phyloP scores from a whole-genome alignment of 2,888 invertebrate species.

The Cepaea hortensis region DNA sequence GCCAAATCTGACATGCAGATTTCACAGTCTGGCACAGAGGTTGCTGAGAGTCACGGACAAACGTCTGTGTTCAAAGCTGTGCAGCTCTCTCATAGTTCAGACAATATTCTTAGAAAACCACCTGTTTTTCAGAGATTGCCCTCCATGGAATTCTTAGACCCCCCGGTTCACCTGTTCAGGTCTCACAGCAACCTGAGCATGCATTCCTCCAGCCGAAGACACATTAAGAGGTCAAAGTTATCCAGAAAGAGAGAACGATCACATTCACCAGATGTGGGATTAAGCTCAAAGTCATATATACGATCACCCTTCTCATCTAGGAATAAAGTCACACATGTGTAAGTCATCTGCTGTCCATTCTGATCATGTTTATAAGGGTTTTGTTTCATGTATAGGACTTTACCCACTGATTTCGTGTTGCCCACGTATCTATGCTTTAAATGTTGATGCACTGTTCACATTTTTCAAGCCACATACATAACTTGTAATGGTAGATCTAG shows the following conservation, averaged over 20 bases:
- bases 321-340: constrained; percentile 11
- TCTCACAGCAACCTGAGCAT: constrained; percentile 25
- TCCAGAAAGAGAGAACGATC: not conserved
- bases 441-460: too few relatives aligned
- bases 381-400: not conserved
- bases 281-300: constrained; percentile 16
- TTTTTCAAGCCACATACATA: too few relatives aligned
- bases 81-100: constrained; percentile 23
- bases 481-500: too few relatives aligned
- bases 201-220: not conserved
- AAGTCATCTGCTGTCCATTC: not conserved
- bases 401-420: not conserved
- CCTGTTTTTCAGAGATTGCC: constrained; percentile 50
- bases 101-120: not conserved
- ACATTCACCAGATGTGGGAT: constrained; percentile 7
- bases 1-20: constrained; percentile 37
- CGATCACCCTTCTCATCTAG: constrained; percentile 9
- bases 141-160: constrained; percentile 60
- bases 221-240: constrained; percentile 4
- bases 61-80: constrained; percentile 1
- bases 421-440: too few relatives aligned
- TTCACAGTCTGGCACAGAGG: not conserved
- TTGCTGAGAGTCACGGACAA: not conserved
- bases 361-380: too few relatives aligned
- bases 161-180: constrained; percentile 44